These are phyloP conservation scores for Protophormia terraenovae DNA, from an alignment of 2,888 invertebrate genomes.

Conservation along the genomic window DNA sequence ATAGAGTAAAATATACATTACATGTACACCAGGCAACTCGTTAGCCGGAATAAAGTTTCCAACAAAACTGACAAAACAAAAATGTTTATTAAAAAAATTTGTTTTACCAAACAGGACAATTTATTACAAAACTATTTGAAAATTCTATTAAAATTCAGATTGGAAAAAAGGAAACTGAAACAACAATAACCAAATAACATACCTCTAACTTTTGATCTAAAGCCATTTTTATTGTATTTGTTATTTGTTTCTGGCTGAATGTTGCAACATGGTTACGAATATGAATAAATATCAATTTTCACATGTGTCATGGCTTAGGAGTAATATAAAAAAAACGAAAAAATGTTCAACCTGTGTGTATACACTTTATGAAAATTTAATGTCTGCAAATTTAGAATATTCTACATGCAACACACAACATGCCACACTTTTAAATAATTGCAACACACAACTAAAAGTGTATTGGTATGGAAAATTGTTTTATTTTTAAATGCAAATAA, in stretches of 20 bases:
- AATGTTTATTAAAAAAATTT: conserved; percentile 50
- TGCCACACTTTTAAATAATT: conserved; percentile 26
- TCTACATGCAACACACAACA: conserved; percentile 14
- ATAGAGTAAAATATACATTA: neutral
- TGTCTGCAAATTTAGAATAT: conserved; percentile 58
- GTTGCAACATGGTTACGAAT: conserved; percentile 24
- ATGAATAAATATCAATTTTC: conserved; percentile 65
- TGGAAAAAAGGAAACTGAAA: neutral
- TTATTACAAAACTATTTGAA: conserved; percentile 61
- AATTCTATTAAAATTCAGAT: conserved; percentile 54
- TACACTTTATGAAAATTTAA: conserved; percentile 54
- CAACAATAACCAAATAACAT: conserved; percentile 25
- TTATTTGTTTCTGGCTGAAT: neutral
- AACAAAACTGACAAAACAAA: conserved; percentile 32
- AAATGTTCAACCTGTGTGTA: conserved; percentile 50
- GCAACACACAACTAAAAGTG: neutral
- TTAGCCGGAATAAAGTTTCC: conserved; percentile 25
- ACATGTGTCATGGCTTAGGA: conserved; percentile 44
- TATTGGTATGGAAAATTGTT: conserved; percentile 60
- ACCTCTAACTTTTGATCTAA: conserved; percentile 39
- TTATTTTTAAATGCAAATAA: conserved; percentile 44
- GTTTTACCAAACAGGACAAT: conserved; percentile 28
- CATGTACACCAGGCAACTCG: neutral
- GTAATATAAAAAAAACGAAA: neutral
- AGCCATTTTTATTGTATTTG: conserved; percentile 27